Conservation (phyloP, 2,113 vertebrate species). For the Penelope pileata region DNA sequence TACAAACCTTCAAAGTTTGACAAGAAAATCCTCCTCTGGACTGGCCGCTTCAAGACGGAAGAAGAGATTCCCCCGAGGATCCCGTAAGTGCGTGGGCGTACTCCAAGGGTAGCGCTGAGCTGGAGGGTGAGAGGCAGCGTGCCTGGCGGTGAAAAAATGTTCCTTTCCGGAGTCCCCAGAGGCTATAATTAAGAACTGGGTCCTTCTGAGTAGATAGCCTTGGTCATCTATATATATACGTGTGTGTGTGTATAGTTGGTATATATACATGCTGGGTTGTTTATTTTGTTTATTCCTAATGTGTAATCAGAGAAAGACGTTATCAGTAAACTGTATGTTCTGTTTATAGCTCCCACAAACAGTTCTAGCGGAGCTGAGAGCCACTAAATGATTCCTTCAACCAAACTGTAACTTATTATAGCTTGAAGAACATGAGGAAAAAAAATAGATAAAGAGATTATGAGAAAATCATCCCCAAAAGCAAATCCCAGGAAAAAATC, state of each 20-base stretch:
- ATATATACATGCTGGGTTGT: neutral
- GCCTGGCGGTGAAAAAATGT: neutral
- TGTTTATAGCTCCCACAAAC: neutral
- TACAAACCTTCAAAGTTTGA: constrained; percentile 77
- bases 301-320: neutral
- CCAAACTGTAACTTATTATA: neutral
- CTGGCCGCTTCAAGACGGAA: constrained; percentile 77
- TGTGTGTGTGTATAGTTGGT: neutral
- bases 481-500: neutral
- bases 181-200: neutral
- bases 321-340: neutral
- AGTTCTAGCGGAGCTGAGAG: neutral
- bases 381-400: neutral
- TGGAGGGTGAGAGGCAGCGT: neutral
- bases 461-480: neutral
- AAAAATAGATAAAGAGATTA: neutral
- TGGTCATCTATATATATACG: neutral
- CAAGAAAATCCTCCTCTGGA: constrained; percentile 80
- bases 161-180: constrained; percentile 25
- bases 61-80: constrained; percentile 77
- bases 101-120: neutral
- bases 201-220: neutral
- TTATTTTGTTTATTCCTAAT: constrained; percentile 45
- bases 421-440: neutral
- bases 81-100: constrained; percentile 57